These are phyloP conservation scores for Bombus ignitus DNA, from an alignment of 1,140 invertebrate genomes.

Conservation along the genomic window DNA sequence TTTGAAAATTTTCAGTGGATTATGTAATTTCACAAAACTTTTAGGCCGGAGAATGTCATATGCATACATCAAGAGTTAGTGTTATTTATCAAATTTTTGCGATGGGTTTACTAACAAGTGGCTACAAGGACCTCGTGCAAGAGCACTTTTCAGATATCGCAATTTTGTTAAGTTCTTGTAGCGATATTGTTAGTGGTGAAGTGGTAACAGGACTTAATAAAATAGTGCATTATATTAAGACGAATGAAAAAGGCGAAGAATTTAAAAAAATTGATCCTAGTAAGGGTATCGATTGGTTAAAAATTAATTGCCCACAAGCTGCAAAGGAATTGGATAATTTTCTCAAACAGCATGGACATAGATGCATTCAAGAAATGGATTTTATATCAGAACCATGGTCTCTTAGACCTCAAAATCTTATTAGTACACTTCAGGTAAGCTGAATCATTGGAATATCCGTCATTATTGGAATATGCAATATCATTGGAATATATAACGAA, in stretches of 20 bases:
- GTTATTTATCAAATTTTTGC: slow-evolving; percentile 83
- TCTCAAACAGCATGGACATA: slow-evolving; percentile 89
- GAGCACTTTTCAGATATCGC: slow-evolving; percentile 87
- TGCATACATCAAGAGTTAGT: slow-evolving; percentile 77
- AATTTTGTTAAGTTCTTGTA: slow-evolving; percentile 85
- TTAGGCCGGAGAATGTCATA: slow-evolving; percentile 74
- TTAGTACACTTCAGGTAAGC: slow-evolving; percentile 85
- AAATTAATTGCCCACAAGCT: slow-evolving; percentile 82
- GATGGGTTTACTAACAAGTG: slow-evolving; percentile 82
- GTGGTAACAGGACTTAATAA: slow-evolving; percentile 84
- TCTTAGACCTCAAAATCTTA: slow-evolving; percentile 85
- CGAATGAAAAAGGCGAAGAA: slow-evolving; percentile 80
- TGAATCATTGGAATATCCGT: neutral
- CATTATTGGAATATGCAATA: no score
- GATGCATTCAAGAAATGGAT: slow-evolving; percentile 90
- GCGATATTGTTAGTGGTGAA: slow-evolving; percentile 87
- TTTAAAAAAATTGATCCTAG: slow-evolving; percentile 83
- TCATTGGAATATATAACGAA: neutral
- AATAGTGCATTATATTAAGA: slow-evolving; percentile 83
- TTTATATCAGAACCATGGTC: slow-evolving; percentile 87
- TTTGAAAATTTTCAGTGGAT: neutral
- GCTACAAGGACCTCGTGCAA: slow-evolving; percentile 82
- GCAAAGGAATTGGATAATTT: slow-evolving; percentile 84
- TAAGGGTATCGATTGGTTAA: slow-evolving; percentile 84
- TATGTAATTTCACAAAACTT: slow-evolving; percentile 17